These are phyloP conservation scores for Ramphastos sulfuratus DNA, from an alignment of 2,113 vertebrate genomes.

Conservation along the genomic window DNA sequence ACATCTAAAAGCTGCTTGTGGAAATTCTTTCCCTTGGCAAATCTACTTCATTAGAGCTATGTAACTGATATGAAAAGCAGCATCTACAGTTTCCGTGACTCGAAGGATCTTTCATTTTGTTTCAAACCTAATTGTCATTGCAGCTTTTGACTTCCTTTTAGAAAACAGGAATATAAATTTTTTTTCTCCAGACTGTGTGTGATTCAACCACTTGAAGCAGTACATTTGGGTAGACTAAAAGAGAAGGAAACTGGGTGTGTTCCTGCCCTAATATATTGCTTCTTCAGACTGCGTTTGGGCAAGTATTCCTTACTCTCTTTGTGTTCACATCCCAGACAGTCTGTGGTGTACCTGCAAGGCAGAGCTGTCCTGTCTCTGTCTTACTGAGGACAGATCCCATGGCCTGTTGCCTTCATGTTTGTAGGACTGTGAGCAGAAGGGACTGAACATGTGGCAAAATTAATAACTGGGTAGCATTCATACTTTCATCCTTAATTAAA, in stretches of 20 bases:
- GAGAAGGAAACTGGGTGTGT: neutral
- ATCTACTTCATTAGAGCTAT: neutral
- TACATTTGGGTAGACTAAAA: neutral
- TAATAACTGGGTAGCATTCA: neutral
- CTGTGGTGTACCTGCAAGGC: neutral
- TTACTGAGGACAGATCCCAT: neutral
- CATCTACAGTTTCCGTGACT: neutral
- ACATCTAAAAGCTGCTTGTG: neutral
- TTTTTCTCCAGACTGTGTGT: neutral
- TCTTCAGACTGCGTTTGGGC: neutral
- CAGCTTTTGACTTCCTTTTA: neutral
- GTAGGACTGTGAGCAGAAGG: neutral
- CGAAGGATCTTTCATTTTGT: neutral
- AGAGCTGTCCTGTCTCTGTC: neutral
- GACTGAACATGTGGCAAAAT: slow-evolving; percentile 20
- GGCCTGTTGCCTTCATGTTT: neutral
- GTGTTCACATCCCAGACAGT: neutral
- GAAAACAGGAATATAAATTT: neutral
- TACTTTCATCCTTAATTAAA: slow-evolving; percentile 47
- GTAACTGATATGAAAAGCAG: neutral
- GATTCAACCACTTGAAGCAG: neutral
- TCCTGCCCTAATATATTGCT: neutral
- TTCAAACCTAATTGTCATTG: neutral
- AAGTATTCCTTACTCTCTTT: neutral
- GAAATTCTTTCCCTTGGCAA: neutral